Conservation (phyloP, 2,888 invertebrate species). For the Hypsopygia costalis region DNA sequence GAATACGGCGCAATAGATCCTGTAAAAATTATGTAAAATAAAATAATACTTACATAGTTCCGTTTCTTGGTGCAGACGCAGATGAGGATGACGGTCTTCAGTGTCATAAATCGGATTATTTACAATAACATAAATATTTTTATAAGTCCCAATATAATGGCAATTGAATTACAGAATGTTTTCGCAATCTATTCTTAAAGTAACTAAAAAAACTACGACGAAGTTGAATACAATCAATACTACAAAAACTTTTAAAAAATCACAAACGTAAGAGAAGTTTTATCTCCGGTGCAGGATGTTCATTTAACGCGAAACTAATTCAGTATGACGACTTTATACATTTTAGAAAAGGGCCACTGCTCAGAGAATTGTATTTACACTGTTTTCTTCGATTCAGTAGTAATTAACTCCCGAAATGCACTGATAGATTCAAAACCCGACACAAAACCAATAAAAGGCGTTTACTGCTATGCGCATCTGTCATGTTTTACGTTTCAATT, state of each 20-base stretch:
- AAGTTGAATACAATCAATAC: not conserved
- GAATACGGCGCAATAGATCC: not conserved
- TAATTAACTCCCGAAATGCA: slow-evolving; percentile 17
- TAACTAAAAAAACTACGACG: not conserved
- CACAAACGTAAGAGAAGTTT: not conserved
- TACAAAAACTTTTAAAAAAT: not conserved
- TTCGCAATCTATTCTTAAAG: too few species aligned
- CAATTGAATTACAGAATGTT: not conserved
- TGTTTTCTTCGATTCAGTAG: too few species aligned
- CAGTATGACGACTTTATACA: too few species aligned
- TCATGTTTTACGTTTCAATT: slow-evolving; percentile 38
- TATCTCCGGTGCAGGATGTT: not conserved
- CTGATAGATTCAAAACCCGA: slow-evolving; percentile 21
- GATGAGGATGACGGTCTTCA: slow-evolving; percentile 4
- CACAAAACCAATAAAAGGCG: slow-evolving; percentile 33
- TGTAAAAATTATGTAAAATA: not conserved
- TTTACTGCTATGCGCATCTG: slow-evolving; percentile 47
- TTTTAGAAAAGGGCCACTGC: too few species aligned
- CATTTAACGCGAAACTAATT: too few species aligned
- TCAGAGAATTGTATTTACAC: too few species aligned
- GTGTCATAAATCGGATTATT: slow-evolving; percentile 5
- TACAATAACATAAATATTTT: not conserved
- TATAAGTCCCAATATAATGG: not conserved
- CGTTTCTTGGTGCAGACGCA: not conserved
- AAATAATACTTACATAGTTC: slow-evolving; percentile 6